A percentile compares a stretch with the other conserved stretches of the same genome.
Evolutionary conservation across 2,797 vertebrate species (phyloP).

Genomic region (Pangasius larnaudii): DNA sequence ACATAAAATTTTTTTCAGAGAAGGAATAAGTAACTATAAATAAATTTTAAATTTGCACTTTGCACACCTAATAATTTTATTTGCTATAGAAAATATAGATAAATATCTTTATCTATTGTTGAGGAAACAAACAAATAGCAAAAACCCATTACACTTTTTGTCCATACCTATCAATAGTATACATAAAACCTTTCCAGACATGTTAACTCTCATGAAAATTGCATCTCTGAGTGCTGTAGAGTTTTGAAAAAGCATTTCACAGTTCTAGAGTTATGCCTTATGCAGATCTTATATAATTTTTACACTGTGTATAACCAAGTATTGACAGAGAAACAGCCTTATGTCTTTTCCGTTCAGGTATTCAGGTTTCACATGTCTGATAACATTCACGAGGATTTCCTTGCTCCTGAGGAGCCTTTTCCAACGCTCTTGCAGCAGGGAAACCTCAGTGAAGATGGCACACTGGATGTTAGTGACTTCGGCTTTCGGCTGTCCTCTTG

Average conservation of each 20-base stretch:
- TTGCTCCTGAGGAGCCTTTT: conserved; percentile 92
- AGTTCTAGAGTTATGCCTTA: not conserved
- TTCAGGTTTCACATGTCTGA: conserved; percentile 78
- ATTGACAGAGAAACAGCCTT: not conserved
- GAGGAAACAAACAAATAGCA: no score
- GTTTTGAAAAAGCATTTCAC: not conserved
- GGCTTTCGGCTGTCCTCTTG: conserved; percentile 94
- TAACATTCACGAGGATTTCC: conserved; percentile 91
- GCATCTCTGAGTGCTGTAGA: no score
- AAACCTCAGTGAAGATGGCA: conserved; percentile 90
- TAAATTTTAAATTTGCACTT: no score
- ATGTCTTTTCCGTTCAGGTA: not conserved
- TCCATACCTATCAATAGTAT: not conserved
- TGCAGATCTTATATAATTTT: not conserved
- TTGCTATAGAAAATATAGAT: no score
- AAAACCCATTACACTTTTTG: no score
- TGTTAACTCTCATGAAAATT: not conserved
- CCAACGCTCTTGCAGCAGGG: conserved; percentile 86
- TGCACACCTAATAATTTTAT: no score
- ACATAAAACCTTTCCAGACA: not conserved
- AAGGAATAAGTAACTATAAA: no score
- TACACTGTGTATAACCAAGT: no score
- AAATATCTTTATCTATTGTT: no score
- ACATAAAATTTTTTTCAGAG: no score
- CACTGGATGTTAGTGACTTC: conserved; percentile 93